Percentiles rank a stretch among this genome's conserved stretches.
phyloP scores from a whole-genome alignment of 2,113 vertebrate genomes.

The Pseudopodoces humilis region DNA sequence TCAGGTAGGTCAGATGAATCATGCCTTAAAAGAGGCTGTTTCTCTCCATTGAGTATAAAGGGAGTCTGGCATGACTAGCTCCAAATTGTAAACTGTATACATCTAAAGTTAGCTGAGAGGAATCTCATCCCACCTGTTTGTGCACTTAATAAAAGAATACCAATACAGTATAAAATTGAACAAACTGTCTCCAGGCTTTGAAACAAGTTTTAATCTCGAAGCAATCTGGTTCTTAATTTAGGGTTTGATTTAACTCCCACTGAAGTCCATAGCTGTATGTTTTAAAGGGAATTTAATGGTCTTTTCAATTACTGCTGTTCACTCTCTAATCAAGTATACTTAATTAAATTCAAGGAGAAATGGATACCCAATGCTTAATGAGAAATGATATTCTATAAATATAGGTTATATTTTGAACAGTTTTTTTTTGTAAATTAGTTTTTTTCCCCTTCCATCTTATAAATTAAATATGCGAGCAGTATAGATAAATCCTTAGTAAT shows the following conservation, averaged over 20 bases:
- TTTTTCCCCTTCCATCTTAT: neutral
- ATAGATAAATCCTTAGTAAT: neutral
- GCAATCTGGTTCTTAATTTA: conserved; percentile 37
- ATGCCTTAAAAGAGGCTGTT: neutral
- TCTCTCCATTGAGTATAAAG: neutral
- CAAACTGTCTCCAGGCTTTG: conserved; percentile 23
- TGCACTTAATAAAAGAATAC: conserved; percentile 14
- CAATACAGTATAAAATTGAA: conserved; percentile 19
- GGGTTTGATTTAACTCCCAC: conserved; percentile 14
- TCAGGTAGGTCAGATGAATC: conserved; percentile 49
- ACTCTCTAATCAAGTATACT: conserved; percentile 4
- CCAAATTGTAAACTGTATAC: neutral
- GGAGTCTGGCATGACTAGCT: conserved; percentile 2
- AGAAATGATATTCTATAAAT: neutral
- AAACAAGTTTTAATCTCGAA: conserved; percentile 47
- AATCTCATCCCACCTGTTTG: conserved; percentile 49
- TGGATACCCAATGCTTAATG: conserved; percentile 3
- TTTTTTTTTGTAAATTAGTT: neutral
- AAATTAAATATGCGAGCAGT: neutral
- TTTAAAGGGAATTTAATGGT: conserved; percentile 39
- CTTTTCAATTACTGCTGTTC: conserved; percentile 39
- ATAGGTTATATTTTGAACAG: neutral
- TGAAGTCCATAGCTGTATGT: conserved; percentile 17
- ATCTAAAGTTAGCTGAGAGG: neutral
- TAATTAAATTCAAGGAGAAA: conserved; percentile 23